phyloP scores from a whole-genome alignment of 2,888 invertebrate species.

The Leptura quadrifasciata region DNA sequence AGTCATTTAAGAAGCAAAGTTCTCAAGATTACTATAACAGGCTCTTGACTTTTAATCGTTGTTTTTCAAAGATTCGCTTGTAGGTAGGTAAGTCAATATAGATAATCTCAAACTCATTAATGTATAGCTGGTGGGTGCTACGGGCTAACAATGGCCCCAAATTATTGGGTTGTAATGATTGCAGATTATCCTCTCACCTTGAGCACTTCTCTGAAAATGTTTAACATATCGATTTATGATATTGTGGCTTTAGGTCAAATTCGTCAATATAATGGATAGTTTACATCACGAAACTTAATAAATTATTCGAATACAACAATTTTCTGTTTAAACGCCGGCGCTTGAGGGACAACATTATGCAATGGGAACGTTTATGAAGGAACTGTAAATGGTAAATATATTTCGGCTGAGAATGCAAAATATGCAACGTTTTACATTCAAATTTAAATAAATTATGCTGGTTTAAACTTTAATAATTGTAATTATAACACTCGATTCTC shows the following conservation, averaged over 20 bases:
- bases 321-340: neutral
- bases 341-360: conserved; percentile 6
- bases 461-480: no score
- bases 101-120: conserved; percentile 7
- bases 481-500: no score
- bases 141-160: conserved; percentile 28
- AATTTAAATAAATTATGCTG: neutral
- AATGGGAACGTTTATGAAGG: neutral
- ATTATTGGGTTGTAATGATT: conserved; percentile 37
- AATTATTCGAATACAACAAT: conserved; percentile 25
- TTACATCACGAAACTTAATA: conserved; percentile 9
- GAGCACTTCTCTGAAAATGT: conserved; percentile 36
- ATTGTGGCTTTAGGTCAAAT: conserved; percentile 24
- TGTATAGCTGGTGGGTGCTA: neutral
- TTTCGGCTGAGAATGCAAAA: neutral
- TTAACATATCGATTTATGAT: conserved; percentile 15
- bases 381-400: neutral
- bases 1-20: neutral
- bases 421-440: neutral
- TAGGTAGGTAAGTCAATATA: conserved; percentile 3
- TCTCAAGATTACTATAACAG: neutral
- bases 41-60: neutral
- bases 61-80: conserved; percentile 6
- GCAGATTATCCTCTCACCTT: conserved; percentile 37
- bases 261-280: conserved; percentile 2